Base-by-base conservation (phyloP, 2,113 vertebrate species). In the Clarias gariepinus region DNA sequence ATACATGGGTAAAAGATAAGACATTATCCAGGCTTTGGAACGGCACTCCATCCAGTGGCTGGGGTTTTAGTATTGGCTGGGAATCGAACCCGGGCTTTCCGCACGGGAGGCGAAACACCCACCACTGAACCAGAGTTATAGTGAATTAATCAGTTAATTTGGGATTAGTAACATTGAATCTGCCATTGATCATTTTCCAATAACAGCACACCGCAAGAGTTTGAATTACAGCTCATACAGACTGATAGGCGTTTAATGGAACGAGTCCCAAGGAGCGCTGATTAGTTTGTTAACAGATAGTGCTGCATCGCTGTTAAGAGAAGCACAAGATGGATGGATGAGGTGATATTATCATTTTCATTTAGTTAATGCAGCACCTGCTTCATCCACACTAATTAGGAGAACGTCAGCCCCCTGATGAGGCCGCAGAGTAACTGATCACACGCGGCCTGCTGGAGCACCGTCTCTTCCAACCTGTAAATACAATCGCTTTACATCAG, bases 381-480 rank as follows among this genome's bases (percentile, higher is more conserved):
- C 33, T n/a, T 63, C 23, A 12, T 30, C 16, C 19, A 28, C 30
- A 76, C 23, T 77, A 84, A 76, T 84, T 71, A 88, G 80, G 57
- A 83, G 36, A 63, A n/a, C 15, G 21, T 81, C 88, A 79, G 53
- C 61, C 73, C 30, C 87, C 84, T 71, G 80, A 64, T 21, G 66
- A 81, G 55, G n/a, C 47, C 28, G n/a, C 57, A 55, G 76, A 57
- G 60, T 69, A 55, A 69, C 63, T 52, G 73, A 77, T 69, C 53
- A 57, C 76, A 79, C 60, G 53, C 28, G 13, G 28, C 30, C 86
- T 77, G 73, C 36, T 78, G 71, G 53, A 53, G 52, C 60, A n/a
- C 61, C 13, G n/a, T 53, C 52, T 57, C 74, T 52, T 79, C 60
- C 61, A 53, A 28, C 52, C 74, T 36, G 25, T 68, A n/a, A 16